Evolutionary conservation across 2,113 vertebrate species (phyloP), one percentile per base, ranked within the genome.

Genomic region (Nerophis ophidion): DNA sequence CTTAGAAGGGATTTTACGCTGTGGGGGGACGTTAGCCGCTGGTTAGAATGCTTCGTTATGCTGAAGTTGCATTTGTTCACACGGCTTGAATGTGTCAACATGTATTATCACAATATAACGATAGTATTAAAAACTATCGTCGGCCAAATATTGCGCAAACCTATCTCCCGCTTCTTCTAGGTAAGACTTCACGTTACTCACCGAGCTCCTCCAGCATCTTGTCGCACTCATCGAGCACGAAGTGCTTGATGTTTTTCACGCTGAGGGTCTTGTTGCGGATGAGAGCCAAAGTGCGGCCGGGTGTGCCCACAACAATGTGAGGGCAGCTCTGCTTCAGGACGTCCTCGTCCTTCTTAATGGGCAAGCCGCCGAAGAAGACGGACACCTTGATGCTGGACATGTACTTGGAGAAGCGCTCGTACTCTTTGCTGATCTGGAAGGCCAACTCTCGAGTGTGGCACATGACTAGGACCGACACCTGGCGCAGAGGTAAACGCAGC

Each of bases 361-460:
- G 82, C 26, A 95, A 71, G 10, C 93, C 93, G 0, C 93, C 92
- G 0, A 95, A 95, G 84, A 94, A 95, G 35, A 95, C 93, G 0
- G 93, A 91, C 3, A 90, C 92, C 81, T 93, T 93, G n/a, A 94
- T 91, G 0, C 65, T 89, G 73, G 93, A 89, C 93, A 95, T 95
- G 83, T 95, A 94, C 77, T 95, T 95, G 57, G 92, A 94, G 85
- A 95, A 95, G 12, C 93, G 90, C 81, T 95, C 93, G 0, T 95
- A 95, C 70, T 95, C 93, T 76, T 94, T 95, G 60, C 93, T 92
- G 86, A 94, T 95, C 85, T 95, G 93, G 83, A 95, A 95, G 65
- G 93, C 93, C 83, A 95, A 81, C 83, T 95, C 93, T 51, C 93
- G 84, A 0, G 91, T 95, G 74, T 95, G 93, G 71, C 93, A 95